phyloP scores from a whole-genome alignment of 2,113 vertebrate species.

The Stigmatopora nigra region DNA sequence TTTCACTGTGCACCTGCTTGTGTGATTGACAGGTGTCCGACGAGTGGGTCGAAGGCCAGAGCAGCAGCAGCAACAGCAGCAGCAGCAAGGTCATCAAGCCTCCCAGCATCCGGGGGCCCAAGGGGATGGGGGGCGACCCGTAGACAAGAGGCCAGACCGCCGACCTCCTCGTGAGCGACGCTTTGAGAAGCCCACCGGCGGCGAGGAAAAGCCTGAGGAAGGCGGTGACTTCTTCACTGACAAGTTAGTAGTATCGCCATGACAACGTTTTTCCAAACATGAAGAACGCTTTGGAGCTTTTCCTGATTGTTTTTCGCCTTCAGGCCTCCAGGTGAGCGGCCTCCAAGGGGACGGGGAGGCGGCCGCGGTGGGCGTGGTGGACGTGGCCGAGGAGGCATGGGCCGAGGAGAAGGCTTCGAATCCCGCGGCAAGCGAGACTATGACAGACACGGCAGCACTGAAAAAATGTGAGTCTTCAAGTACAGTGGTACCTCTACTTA shows the following conservation, averaged over 20 bases:
- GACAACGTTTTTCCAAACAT: too few relatives aligned
- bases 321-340: slow-evolving; percentile 77
- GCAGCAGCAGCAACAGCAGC: slow-evolving; percentile 83
- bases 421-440: slow-evolving; percentile 96
- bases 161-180: slow-evolving; percentile 90
- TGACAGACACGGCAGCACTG: slow-evolving; percentile 91
- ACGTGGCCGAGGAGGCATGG: slow-evolving; percentile 89
- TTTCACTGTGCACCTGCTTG: neutral
- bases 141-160: slow-evolving; percentile 85
- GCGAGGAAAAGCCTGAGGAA: slow-evolving; percentile 85
- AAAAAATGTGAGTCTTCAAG: slow-evolving; percentile 86
- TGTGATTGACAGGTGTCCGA: slow-evolving; percentile 78
- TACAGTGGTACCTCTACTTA: neutral
- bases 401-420: slow-evolving; percentile 92
- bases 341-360: slow-evolving; percentile 85
- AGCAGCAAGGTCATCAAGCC: slow-evolving; percentile 67
- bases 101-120: slow-evolving; percentile 71
- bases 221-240: slow-evolving; percentile 89
- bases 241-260: slow-evolving; percentile 69
- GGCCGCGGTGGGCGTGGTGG: slow-evolving; percentile 82
- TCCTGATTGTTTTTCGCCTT: neutral
- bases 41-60: slow-evolving; percentile 92
- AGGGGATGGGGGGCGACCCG: slow-evolving; percentile 84
- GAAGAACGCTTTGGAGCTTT: neutral
- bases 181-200: slow-evolving; percentile 85